phyloP scores from a whole-genome alignment of 2,113 vertebrate species.

The Pungitius pungitius region DNA sequence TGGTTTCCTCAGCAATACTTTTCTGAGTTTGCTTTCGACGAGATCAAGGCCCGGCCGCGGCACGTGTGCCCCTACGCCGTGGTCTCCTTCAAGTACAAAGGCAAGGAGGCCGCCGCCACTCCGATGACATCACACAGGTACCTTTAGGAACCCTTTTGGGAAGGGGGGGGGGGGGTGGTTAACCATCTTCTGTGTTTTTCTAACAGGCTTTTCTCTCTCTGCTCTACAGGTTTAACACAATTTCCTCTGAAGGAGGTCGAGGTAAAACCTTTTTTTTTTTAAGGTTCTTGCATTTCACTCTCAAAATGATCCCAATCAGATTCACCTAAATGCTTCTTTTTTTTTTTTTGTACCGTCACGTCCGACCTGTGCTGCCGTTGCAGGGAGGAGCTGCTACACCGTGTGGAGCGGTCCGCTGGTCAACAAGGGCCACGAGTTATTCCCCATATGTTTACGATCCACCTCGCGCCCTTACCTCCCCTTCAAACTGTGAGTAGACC shows the following conservation, averaged over 20 bases:
- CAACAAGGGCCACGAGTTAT: slow-evolving; percentile 90
- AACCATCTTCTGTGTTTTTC: not conserved
- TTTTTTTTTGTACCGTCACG: not conserved
- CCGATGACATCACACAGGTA: slow-evolving; percentile 87
- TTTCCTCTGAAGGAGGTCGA: slow-evolving; percentile 66
- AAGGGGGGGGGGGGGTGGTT: not conserved
- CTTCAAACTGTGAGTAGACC: slow-evolving; percentile 90
- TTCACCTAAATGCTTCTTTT: not conserved
- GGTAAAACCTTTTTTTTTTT: slow-evolving; percentile 47
- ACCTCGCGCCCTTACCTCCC: slow-evolving; percentile 84
- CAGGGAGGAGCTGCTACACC: slow-evolving; percentile 86
- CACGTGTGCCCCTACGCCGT: slow-evolving; percentile 95
- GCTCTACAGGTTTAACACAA: slow-evolving; percentile 67
- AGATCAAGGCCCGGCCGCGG: slow-evolving; percentile 88
- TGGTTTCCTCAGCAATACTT: slow-evolving; percentile 88
- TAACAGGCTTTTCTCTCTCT: slow-evolving; percentile 15
- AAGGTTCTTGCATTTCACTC: not conserved
- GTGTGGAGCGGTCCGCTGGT: slow-evolving; percentile 94
- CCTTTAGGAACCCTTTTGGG: slow-evolving; percentile 14
- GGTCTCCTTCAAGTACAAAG: slow-evolving; percentile 92
- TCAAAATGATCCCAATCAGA: not conserved
- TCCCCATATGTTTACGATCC: slow-evolving; percentile 88
- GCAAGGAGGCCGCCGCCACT: slow-evolving; percentile 78
- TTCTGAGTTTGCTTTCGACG: slow-evolving; percentile 93
- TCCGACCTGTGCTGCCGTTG: slow-evolving; percentile 32